Conservation (phyloP, 2,888 invertebrate species). For the Clepsis dumicolana region DNA sequence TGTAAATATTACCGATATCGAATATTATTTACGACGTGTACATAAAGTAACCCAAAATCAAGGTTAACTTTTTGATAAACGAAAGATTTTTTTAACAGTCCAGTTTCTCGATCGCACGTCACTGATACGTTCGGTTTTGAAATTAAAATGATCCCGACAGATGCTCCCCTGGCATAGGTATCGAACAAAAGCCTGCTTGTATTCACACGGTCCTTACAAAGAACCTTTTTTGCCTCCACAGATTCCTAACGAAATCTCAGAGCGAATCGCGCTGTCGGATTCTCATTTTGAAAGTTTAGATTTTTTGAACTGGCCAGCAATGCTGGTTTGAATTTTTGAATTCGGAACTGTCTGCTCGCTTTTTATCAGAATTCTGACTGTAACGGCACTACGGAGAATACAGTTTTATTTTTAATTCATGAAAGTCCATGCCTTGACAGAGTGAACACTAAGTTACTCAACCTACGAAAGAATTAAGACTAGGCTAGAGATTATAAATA, state of each 20-base stretch:
- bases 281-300: slow-evolving; percentile 52
- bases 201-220: slow-evolving; percentile 80
- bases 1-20: slow-evolving; percentile 32
- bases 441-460: too few relatives aligned
- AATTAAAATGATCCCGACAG: slow-evolving; percentile 71
- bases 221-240: slow-evolving; percentile 68
- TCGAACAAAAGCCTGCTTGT: slow-evolving; percentile 67
- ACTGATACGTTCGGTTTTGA: slow-evolving; percentile 58
- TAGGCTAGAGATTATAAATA: not conserved
- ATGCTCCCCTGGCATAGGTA: slow-evolving; percentile 72
- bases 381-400: slow-evolving; percentile 10
- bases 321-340: slow-evolving; percentile 37
- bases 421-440: too few relatives aligned
- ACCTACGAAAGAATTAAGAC: too few relatives aligned
- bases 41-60: slow-evolving; percentile 29
- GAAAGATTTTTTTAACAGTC: slow-evolving; percentile 31
- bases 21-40: slow-evolving; percentile 35
- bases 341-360: slow-evolving; percentile 27
- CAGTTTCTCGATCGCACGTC: slow-evolving; percentile 42
- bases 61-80: slow-evolving; percentile 31
- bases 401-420: too few relatives aligned
- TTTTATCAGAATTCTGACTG: slow-evolving; percentile 12
- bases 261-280: slow-evolving; percentile 76
- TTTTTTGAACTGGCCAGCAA: slow-evolving; percentile 47
- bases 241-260: slow-evolving; percentile 73